Base-by-base conservation (phyloP, 2,888 invertebrate species). In the Oscheius sp. region DNA sequence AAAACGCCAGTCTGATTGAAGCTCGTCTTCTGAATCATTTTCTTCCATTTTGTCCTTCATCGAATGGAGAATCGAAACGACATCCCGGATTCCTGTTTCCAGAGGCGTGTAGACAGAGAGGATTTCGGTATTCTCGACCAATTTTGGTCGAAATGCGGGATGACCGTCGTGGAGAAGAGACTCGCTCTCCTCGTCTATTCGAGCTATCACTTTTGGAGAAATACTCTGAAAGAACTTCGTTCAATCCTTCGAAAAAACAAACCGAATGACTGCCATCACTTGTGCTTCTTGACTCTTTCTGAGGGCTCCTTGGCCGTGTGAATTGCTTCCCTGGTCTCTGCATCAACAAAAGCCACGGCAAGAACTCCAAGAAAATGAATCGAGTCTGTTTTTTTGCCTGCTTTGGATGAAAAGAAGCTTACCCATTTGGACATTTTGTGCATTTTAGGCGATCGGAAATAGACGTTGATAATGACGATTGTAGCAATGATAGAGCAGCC, bases 341-440 rank as follows among this genome's bases (percentile, higher is more conserved):
- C 96, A 98, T 97, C 86, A 96, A 92, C 87, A 97, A 91, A 85
- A 96, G 89, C 91, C 95, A 95, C 84, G 98, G 97, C 89, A 98
- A 90, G 95, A 96, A 97, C 89, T 93, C 93, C 87, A 97, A 91
- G 89, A 98, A 94, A 87, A 96, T 91, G 84, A 92, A 92, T 89
- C 94, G 93, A 87, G 96, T 93, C 97, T 97, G 89, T 63, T 37
- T 58, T 48, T 15, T 12, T 15, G 42, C 15, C 6, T 31, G 1
- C 10, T 55, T 27, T 50, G 6, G 42, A 20, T 12, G 42, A 45
- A 25, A 57, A 23, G 12, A 17, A 57, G 15, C 53, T 20, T 52
- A 82, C 84, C 79, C 74, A 78, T n/a, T 74, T 73, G 15, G 76
- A 74, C 86, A 86, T 86, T 67, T 77, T 75, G 67, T 87, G 85